Evolutionary conservation across 2,797 vertebrate species (phyloP).

Genomic region (Cyprinella venusta): DNA sequence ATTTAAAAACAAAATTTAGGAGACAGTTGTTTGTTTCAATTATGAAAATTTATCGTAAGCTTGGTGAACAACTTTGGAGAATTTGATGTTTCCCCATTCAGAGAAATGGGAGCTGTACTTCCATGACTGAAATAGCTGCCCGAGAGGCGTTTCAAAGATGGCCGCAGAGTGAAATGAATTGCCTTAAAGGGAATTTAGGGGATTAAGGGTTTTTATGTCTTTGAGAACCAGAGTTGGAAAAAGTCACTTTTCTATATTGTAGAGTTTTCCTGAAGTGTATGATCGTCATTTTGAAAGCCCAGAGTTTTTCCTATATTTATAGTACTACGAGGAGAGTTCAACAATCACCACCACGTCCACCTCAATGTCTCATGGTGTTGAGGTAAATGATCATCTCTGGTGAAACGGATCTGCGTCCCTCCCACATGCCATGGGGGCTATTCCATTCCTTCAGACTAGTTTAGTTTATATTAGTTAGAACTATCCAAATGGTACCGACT

Average conservation of each 20-base stretch:
- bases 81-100: background rate
- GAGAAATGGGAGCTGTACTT: background rate
- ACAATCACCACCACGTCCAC: constrained; percentile 77
- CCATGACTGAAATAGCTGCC: background rate
- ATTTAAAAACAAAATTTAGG: background rate
- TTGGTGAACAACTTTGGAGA: background rate
- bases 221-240: constrained; percentile 73
- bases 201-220: background rate
- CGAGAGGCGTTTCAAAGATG: background rate
- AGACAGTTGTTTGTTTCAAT: background rate
- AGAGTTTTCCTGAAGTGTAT: constrained; percentile 70
- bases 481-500: background rate
- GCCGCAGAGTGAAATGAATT: background rate
- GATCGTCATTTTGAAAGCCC: constrained; percentile 71
- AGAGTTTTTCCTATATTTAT: constrained; percentile 77
- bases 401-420: constrained; percentile 48
- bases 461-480: background rate
- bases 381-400: constrained; percentile 81
- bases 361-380: constrained; percentile 71
- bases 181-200: background rate
- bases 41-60: background rate
- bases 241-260: constrained; percentile 65
- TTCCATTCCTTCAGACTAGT: constrained; percentile 36
- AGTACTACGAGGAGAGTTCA: constrained; percentile 84
- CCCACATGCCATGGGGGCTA: constrained; percentile 60